Evolutionary conservation across 2,797 vertebrate species (phyloP).

Genomic region (Argentina silus): DNA sequence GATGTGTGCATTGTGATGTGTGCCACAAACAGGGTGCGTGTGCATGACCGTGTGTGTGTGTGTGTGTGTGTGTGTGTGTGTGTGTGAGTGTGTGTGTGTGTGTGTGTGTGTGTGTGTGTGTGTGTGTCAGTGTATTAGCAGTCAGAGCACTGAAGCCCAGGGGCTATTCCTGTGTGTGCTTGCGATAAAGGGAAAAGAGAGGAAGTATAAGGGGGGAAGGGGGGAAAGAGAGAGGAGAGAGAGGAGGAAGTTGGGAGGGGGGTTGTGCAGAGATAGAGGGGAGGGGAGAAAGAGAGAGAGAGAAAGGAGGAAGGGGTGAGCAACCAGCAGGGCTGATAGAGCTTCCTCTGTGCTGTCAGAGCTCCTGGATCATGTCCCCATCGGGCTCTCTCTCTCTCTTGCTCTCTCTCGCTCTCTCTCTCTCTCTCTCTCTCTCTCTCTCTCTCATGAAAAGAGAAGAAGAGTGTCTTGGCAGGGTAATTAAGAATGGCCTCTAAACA

Average conservation of each 20-base stretch:
- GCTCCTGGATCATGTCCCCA: conserved; percentile 77
- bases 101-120: conserved; percentile 38
- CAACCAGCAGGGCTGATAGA: conserved; percentile 70
- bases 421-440: conserved; percentile 17
- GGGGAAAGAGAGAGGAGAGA: conserved; percentile 41
- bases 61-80: conserved; percentile 3
- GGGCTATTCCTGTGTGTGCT: conserved; percentile 84
- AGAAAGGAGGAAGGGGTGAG: conserved; percentile 38
- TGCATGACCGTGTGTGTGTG: conserved; percentile 48
- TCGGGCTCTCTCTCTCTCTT: conserved; percentile 58
- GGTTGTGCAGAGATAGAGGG: conserved; percentile 23
- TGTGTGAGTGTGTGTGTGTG: conserved; percentile 9
- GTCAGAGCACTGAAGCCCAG: conserved; percentile 78
- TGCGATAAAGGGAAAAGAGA: conserved; percentile 79
- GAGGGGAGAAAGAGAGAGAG: conserved; percentile 24
- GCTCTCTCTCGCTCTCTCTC: conserved; percentile 37
- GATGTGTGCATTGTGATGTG: conserved; percentile 65
- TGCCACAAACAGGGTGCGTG: conserved; percentile 58
- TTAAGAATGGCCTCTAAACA: conserved; percentile 99
- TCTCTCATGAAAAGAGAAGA: conserved; percentile 70
- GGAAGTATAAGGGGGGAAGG: conserved; percentile 74
- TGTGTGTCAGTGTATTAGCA: conserved; percentile 76
- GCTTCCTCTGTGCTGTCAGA: conserved; percentile 78
- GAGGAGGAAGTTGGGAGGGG: conserved; percentile 55
- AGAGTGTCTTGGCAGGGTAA: conserved; percentile 91